Evolutionary conservation across 2,888 invertebrate species (phyloP), one percentile per base, ranked within the genome.

Genomic region (Chaitophorus viminalis): DNA sequence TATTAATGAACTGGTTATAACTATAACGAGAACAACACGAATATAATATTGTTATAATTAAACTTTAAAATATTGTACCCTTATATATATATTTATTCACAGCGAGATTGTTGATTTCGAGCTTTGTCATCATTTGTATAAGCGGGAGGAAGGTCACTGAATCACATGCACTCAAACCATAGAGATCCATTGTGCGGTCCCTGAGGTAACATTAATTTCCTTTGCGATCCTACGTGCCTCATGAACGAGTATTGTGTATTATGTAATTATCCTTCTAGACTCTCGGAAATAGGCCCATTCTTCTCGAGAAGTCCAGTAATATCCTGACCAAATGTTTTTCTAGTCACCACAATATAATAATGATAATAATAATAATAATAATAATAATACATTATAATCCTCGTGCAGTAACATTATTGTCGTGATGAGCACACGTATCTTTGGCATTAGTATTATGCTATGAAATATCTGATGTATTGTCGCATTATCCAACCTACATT

Each of bases 201-300:
- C 78, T 9, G 8, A 72, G 54, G 86, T 54, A 52, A 78, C 68
- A 60, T 86, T 86, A 52, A 86, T 86, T 78, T 72, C 72, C 78
- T 86, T 33, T 78, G 68, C 29, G 54, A 78, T 54, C 14, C 77
- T 85, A 78, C 85, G 78, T 78, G 77, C 70, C 65, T 46, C 78
- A 29, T 31, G 77, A 46, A 68, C 75, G 36, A 78, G 78, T 78
- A 46, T 76, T 68, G 76, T 46, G 84, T 68, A 77, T 77, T 77
- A 68, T 68, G 33, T 77, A 77, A 85, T 86, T 78, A 78, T 29
- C 70, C 36, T 29, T 79, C n/a, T 54, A 33, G 70, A 21, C 2
- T 46, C 33, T 70, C 54, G 70, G 46, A 78, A 78, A 86, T 79
- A 54, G 70, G 36, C 78, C 36, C 17, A 29, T 36, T 85, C 8